Evolutionary conservation across 2,113 vertebrate species (phyloP).

Genomic region (Pitta sordida): DNA sequence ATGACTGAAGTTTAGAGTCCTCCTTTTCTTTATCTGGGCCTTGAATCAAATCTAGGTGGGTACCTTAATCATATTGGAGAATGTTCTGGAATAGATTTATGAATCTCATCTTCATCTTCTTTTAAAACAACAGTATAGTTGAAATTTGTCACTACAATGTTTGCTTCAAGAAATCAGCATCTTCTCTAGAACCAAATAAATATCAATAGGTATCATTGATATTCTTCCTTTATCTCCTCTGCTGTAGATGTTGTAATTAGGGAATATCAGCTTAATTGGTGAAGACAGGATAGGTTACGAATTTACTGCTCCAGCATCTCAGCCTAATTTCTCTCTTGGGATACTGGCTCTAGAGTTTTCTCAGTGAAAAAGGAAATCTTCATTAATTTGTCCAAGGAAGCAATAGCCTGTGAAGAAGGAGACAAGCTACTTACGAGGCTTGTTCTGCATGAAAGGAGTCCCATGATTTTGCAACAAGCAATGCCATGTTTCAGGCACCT

Average conservation of each 20-base stretch:
- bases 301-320: not conserved
- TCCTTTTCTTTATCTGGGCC: slow-evolving; percentile 10
- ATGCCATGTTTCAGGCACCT: not conserved
- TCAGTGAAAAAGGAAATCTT: not conserved
- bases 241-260: not conserved
- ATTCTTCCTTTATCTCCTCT: not conserved
- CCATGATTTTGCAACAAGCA: not conserved
- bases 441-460: not conserved
- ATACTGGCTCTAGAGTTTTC: not conserved
- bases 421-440: not conserved
- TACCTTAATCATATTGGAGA: not conserved
- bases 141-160: not conserved
- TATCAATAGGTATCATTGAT: not conserved
- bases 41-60: slow-evolving; percentile 36
- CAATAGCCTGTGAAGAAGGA: not conserved
- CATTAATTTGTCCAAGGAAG: not conserved
- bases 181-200: not conserved
- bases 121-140: not conserved
- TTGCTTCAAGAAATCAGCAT: not conserved
- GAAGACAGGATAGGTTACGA: not conserved
- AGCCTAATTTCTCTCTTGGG: not conserved
- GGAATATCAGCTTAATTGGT: not conserved
- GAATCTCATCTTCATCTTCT: not conserved
- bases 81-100: not conserved
- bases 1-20: not conserved